These are phyloP conservation scores for Merluccius polli DNA, from an alignment of 2,797 vertebrate species.

Conservation along the genomic window DNA sequence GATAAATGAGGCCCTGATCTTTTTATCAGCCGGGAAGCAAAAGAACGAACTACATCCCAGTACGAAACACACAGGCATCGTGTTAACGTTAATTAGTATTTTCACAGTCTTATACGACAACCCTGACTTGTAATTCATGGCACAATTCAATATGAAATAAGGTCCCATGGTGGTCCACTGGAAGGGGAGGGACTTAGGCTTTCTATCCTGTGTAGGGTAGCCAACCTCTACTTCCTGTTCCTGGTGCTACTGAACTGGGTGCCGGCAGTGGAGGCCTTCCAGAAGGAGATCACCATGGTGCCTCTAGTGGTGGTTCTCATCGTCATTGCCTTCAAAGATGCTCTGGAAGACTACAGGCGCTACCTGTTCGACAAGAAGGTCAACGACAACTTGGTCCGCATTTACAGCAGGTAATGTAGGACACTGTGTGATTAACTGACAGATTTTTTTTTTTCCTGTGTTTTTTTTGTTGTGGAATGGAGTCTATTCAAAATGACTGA, in stretches of 20 bases:
- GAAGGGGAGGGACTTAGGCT: no score
- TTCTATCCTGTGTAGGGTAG: constrained; percentile 73
- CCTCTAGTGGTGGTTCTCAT: constrained; percentile 84
- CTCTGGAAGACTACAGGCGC: constrained; percentile 89
- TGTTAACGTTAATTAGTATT: no score
- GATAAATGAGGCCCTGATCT: no score
- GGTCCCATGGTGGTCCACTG: no score
- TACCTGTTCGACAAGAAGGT: constrained; percentile 88
- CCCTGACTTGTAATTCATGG: no score
- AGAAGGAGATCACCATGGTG: constrained; percentile 96
- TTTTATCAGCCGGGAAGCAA: no score
- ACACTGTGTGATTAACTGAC: background rate
- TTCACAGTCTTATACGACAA: no score
- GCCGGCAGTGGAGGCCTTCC: constrained; percentile 93
- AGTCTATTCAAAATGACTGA: no score
- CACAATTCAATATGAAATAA: no score
- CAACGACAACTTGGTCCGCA: constrained; percentile 82
- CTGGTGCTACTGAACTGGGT: constrained; percentile 93
- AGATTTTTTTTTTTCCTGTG: background rate
- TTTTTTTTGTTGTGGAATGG: background rate
- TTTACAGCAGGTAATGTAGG: constrained; percentile 73
- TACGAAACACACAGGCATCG: no score
- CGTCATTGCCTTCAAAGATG: constrained; percentile 91
- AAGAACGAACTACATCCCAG: no score
- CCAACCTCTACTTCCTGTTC: constrained; percentile 97